Conservation (phyloP, 2,888 invertebrate genomes). For the Priocnemis perturbator region DNA sequence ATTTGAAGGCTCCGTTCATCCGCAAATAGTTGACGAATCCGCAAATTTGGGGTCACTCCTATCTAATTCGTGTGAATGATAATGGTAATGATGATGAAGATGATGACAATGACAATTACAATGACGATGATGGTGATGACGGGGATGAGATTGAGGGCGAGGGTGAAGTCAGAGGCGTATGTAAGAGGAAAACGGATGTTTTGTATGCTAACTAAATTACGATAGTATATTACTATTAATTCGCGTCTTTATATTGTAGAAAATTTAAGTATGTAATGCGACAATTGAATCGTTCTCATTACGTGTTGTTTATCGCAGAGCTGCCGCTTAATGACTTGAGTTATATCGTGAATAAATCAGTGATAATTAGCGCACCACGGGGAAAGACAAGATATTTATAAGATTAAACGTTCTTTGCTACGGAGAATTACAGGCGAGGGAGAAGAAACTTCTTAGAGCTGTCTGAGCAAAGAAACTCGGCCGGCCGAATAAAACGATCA, state of each 20-base stretch:
- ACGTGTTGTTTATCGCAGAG: constrained; percentile 58
- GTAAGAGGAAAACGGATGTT: constrained; percentile 49
- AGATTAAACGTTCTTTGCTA: too few relatives aligned
- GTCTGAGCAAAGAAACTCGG: too few relatives aligned
- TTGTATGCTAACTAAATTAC: constrained; percentile 56
- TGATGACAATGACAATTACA: too few relatives aligned
- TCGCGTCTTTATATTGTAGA: constrained; percentile 61
- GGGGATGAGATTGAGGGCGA: constrained; percentile 30
- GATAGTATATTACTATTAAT: constrained; percentile 61
- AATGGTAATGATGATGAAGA: background rate
- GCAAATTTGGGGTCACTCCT: constrained; percentile 40
- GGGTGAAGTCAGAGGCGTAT: constrained; percentile 48
- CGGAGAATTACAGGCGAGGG: too few relatives aligned
- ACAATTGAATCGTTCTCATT: constrained; percentile 46
- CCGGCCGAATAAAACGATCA: too few relatives aligned
- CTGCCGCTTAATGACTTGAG: background rate
- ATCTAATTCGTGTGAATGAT: constrained; percentile 52
- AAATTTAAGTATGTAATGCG: constrained; percentile 50
- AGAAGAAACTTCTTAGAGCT: too few relatives aligned
- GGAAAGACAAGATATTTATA: too few relatives aligned
- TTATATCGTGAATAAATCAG: too few relatives aligned
- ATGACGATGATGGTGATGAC: background rate
- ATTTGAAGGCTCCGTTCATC: constrained; percentile 31
- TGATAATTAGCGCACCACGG: too few relatives aligned
- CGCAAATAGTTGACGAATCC: constrained; percentile 30